These are phyloP conservation scores for Wiebesia pumilae DNA, from an alignment of 1,140 invertebrate genomes.

Conservation along the genomic window DNA sequence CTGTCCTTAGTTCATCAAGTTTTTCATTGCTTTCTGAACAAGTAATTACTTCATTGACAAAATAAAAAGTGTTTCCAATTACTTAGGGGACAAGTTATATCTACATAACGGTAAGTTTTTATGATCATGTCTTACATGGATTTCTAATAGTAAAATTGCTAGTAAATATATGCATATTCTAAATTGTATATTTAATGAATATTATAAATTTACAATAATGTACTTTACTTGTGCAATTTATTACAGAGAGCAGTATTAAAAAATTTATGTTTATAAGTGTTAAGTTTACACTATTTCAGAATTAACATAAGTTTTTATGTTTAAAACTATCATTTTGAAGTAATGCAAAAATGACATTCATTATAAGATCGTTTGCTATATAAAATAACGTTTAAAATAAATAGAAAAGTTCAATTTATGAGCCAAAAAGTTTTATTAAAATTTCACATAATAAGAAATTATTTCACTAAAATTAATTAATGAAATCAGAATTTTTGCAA, in stretches of 20 bases:
- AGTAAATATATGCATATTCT: background rate
- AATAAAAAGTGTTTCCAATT: background rate
- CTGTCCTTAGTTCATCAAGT: background rate
- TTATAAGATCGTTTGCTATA: background rate
- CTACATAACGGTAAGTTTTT: background rate
- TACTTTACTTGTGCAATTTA: background rate
- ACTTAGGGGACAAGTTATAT: background rate
- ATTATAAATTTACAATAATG: background rate
- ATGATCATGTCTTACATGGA: background rate
- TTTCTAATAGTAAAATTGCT: background rate
- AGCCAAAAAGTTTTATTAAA: too few relatives aligned
- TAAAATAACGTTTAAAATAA: background rate
- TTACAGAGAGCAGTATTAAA: background rate
- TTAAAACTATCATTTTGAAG: background rate
- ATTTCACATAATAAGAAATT: too few relatives aligned
- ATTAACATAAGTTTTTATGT: background rate
- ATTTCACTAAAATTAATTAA: too few relatives aligned
- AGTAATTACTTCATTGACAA: background rate
- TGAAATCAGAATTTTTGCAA: too few relatives aligned
- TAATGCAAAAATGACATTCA: background rate
- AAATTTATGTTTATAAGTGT: background rate
- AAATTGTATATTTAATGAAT: background rate
- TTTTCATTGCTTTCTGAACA: background rate
- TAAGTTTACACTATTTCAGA: too few relatives aligned
- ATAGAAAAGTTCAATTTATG: background rate